A percentile compares a stretch with the other conserved stretches of the same genome.
These are phyloP conservation scores for Prionchulus punctatus DNA, from an alignment of 2,888 invertebrate species.

Conservation along the genomic window DNA sequence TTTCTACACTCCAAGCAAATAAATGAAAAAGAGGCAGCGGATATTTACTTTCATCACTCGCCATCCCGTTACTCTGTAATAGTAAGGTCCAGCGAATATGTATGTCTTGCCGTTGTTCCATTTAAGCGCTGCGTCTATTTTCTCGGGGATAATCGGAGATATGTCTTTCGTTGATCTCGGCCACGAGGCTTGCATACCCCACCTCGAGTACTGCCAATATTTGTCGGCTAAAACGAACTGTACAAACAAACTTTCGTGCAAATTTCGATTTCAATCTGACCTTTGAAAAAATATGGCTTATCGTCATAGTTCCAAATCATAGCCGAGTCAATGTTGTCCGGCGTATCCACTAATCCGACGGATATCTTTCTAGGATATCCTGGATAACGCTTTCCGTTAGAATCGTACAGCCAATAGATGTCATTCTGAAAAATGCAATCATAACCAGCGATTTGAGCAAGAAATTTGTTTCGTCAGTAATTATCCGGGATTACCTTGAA, in stretches of 20 bases:
- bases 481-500: slow-evolving; percentile 54
- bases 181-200: slow-evolving; percentile 6
- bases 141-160: slow-evolving; percentile 65
- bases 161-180: slow-evolving; percentile 11
- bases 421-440: slow-evolving; percentile 40
- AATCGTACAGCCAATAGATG: slow-evolving; percentile 71
- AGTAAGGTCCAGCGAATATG: slow-evolving; percentile 77
- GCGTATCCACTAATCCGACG: slow-evolving; percentile 83
- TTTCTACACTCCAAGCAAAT: too few species aligned
- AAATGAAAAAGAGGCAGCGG: too few species aligned
- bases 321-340: slow-evolving; percentile 78
- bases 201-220: not conserved
- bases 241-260: too few species aligned
- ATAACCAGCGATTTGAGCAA: not conserved
- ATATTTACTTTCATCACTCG: slow-evolving; percentile 22
- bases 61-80: slow-evolving; percentile 80
- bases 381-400: slow-evolving; percentile 62
- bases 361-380: slow-evolving; percentile 79
- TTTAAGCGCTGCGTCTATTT: slow-evolving; percentile 71
- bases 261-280: slow-evolving; percentile 38
- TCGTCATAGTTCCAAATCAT: slow-evolving; percentile 93
- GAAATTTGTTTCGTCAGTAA: not conserved
- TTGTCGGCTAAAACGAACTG: too few species aligned
- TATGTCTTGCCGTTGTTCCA: slow-evolving; percentile 90
- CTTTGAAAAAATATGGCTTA: slow-evolving; percentile 90